These are phyloP conservation scores for Chesias legatella DNA, from an alignment of 2,888 invertebrate genomes.

Conservation along the genomic window DNA sequence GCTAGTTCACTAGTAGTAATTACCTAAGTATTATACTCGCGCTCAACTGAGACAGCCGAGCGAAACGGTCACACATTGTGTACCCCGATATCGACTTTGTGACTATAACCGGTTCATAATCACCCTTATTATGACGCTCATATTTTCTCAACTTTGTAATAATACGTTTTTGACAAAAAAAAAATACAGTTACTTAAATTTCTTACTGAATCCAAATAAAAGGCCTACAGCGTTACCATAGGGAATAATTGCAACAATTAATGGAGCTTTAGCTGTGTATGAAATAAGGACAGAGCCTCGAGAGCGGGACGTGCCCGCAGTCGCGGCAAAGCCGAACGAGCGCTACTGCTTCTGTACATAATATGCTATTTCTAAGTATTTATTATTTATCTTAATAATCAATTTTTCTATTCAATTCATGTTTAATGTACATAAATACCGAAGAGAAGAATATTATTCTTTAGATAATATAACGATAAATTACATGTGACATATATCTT, in stretches of 20 bases:
- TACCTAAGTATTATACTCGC: constrained; percentile 52
- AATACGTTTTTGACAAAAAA: constrained; percentile 38
- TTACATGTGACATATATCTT: constrained; percentile 13
- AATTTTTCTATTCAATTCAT: constrained; percentile 39
- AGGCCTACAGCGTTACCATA: constrained; percentile 30
- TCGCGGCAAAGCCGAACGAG: constrained; percentile 40
- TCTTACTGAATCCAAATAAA: constrained; percentile 16
- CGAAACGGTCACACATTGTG: constrained; percentile 44
- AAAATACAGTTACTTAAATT: constrained; percentile 24
- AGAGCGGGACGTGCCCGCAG: constrained; percentile 36
- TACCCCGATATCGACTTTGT: constrained; percentile 26
- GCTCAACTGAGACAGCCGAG: constrained; percentile 45
- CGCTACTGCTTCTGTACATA: constrained; percentile 76
- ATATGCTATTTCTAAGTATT: constrained; percentile 72
- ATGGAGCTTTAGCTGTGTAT: constrained; percentile 42
- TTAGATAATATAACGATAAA: background rate
- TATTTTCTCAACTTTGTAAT: constrained; percentile 43
- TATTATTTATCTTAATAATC: constrained; percentile 71
- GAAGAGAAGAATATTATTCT: constrained; percentile 9
- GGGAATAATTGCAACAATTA: constrained; percentile 54
- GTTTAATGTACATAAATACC: constrained; percentile 26
- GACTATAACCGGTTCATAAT: constrained; percentile 54
- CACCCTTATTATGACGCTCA: constrained; percentile 39
- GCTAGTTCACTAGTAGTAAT: constrained; percentile 61
- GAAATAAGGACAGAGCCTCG: constrained; percentile 34